phyloP scores from a whole-genome alignment of 2,113 vertebrate genomes.

The Gnathonemus echidnorhynchus region DNA sequence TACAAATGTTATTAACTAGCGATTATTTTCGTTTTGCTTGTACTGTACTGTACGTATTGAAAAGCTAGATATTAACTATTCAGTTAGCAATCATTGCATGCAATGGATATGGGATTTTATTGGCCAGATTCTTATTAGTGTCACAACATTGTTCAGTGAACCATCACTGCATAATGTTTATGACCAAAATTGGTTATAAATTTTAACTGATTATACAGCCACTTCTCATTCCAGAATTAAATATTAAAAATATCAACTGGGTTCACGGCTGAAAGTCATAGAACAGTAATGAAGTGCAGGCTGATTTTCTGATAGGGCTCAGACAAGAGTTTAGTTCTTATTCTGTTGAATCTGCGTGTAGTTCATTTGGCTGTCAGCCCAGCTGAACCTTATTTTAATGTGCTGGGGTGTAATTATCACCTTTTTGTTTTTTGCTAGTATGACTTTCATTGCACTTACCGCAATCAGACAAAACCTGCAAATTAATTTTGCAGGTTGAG shows the following conservation, averaged over 20 bases:
- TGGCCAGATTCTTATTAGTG: neutral
- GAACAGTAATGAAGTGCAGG: neutral
- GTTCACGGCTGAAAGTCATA: neutral
- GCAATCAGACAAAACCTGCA: slow-evolving; percentile 42
- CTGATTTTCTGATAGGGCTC: neutral
- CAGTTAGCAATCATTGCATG: neutral
- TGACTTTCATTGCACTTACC: slow-evolving; percentile 27
- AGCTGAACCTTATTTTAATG: neutral
- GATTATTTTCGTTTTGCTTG: neutral
- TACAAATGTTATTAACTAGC: neutral
- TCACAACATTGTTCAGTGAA: neutral
- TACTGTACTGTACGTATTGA: neutral
- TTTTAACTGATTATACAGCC: neutral
- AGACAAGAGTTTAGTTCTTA: neutral
- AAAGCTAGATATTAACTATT: neutral
- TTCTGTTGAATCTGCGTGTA: neutral
- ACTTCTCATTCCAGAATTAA: neutral
- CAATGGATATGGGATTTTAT: neutral
- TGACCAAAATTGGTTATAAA: neutral
- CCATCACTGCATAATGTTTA: neutral
- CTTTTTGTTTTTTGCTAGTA: neutral
- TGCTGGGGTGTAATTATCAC: slow-evolving; percentile 16
- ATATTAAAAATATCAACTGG: neutral
- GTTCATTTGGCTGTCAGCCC: neutral
- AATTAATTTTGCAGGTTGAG: slow-evolving; percentile 50